phyloP scores from a whole-genome alignment of 1,140 invertebrate species.

The Euborellia annulipes region DNA sequence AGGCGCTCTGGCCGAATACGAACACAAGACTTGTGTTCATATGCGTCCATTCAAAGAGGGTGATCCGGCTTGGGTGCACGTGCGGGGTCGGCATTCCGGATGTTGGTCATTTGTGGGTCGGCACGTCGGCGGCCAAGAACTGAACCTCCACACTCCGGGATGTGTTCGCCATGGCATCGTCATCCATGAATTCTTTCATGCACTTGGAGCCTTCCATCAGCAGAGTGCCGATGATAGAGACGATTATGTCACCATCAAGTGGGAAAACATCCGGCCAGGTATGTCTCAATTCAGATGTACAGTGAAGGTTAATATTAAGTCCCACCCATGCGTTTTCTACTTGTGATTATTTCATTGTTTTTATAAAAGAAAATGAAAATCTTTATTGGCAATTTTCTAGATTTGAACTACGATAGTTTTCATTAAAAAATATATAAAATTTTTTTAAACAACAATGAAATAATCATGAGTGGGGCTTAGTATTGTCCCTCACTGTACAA shows the following conservation, averaged over 20 bases:
- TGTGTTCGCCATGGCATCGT: conserved; percentile 40
- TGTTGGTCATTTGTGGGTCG: conserved; percentile 39
- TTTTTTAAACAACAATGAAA: no score
- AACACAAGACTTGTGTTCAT: conserved; percentile 39
- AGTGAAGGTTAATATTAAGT: no score
- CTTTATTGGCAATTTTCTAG: no score
- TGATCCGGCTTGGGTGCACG: conserved; percentile 35
- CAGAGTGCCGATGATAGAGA: conserved; percentile 49
- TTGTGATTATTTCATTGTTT: no score
- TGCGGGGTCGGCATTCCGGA: conserved; percentile 26
- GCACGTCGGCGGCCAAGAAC: conserved; percentile 36
- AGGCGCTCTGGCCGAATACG: conserved; percentile 34
- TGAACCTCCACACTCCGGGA: conserved; percentile 36
- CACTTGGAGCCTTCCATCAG: conserved; percentile 49
- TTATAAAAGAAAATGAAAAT: no score
- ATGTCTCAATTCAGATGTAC: not conserved
- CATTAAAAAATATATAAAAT: no score
- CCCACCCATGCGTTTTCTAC: no score
- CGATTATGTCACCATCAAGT: conserved; percentile 40
- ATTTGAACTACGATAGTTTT: no score
- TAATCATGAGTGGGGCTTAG: no score
- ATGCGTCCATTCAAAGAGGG: conserved; percentile 37
- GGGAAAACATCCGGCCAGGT: conserved; percentile 41
- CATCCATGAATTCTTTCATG: conserved; percentile 47
- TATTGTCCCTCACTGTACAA: no score